phyloP scores from a whole-genome alignment of 2,797 vertebrate species.

The Carduelis carduelis region DNA sequence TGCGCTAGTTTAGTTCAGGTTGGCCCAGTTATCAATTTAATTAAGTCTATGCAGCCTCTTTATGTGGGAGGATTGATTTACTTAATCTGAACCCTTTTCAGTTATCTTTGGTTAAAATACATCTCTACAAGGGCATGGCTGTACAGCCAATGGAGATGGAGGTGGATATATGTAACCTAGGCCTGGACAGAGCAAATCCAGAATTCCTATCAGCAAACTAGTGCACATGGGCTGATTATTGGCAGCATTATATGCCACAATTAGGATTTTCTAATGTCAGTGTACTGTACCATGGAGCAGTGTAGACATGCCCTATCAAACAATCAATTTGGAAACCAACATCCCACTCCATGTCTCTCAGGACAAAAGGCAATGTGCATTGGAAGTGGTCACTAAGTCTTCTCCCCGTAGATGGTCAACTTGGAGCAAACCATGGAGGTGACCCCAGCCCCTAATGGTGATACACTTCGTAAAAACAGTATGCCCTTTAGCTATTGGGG shows the following conservation, averaged over 20 bases:
- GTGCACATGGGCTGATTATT: neutral
- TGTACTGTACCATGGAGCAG: neutral
- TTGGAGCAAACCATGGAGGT: neutral
- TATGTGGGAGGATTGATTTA: neutral
- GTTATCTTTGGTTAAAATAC: neutral
- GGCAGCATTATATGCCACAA: neutral
- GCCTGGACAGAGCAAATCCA: neutral
- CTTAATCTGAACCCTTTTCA: neutral
- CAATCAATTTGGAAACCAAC: neutral
- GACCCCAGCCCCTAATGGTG: neutral
- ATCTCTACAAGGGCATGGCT: neutral
- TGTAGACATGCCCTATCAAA: neutral
- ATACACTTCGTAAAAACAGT: neutral
- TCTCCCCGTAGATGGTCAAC: neutral
- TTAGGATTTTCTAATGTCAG: neutral
- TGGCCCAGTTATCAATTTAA: slow-evolving; percentile 35
- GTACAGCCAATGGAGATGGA: neutral
- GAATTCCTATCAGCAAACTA: neutral
- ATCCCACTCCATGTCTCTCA: neutral
- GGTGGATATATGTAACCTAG: neutral
- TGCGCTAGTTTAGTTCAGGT: neutral
- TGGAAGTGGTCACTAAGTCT: neutral
- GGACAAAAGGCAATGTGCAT: neutral
- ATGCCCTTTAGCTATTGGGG: neutral
- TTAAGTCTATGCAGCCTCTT: slow-evolving; percentile 13